Conservation (phyloP, 2,113 vertebrate genomes). For the Halcyon senegalensis region DNA sequence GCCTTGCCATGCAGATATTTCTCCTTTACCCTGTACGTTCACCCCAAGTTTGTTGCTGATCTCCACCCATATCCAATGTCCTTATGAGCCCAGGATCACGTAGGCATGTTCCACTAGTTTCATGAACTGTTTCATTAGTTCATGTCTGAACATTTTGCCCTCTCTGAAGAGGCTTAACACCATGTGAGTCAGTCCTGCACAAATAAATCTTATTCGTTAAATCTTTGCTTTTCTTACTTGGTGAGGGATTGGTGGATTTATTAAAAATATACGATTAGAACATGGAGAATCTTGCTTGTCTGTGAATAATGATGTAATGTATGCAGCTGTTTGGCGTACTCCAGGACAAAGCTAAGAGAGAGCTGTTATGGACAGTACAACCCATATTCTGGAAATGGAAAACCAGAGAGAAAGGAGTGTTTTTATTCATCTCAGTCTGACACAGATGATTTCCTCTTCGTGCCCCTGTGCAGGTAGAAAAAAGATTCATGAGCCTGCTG, state of each 20-base stretch:
- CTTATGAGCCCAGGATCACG: background rate
- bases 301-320: slow-evolving; percentile 43
- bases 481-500: background rate
- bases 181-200: slow-evolving; percentile 7
- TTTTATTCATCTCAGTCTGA: background rate
- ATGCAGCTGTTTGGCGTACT: slow-evolving; percentile 48
- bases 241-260: slow-evolving; percentile 33
- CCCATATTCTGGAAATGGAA: background rate
- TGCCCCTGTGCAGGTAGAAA: background rate
- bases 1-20: background rate
- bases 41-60: background rate
- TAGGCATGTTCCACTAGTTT: background rate
- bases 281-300: slow-evolving; percentile 58
- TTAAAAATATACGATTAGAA: slow-evolving; percentile 48
- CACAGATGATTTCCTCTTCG: background rate
- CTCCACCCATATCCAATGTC: background rate
- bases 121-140: slow-evolving; percentile 33
- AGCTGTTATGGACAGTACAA: background rate
- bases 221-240: background rate
- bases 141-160: slow-evolving; percentile 56
- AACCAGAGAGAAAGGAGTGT: background rate
- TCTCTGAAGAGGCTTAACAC: slow-evolving; percentile 1
- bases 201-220: background rate
- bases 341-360: background rate
- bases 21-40: background rate